phyloP scores from a whole-genome alignment of 2,888 invertebrate genomes.

The Pyrrhia umbra region DNA sequence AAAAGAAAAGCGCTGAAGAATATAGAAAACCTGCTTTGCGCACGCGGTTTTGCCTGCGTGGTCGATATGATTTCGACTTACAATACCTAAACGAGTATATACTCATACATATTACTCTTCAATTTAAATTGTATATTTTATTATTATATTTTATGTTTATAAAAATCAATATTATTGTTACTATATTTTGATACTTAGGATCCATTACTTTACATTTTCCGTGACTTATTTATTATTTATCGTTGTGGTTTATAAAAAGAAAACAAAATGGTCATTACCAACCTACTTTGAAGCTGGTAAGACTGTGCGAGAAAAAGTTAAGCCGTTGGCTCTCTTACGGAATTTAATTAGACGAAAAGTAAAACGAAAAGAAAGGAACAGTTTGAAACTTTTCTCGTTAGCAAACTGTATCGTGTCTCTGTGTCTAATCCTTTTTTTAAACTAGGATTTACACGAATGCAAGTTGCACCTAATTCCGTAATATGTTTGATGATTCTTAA shows the following conservation, averaged over 20 bases:
- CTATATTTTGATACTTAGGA: too few species aligned
- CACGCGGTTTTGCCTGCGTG: too few species aligned
- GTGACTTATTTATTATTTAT: background rate
- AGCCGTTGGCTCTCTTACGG: conserved; percentile 7
- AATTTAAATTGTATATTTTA: too few species aligned
- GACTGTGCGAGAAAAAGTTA: conserved; percentile 4
- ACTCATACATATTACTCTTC: too few species aligned
- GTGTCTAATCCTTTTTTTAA: conserved; percentile 11
- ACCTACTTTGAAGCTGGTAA: background rate
- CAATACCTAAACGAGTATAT: too few species aligned
- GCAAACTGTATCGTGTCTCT: conserved; percentile 17
- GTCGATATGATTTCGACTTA: too few species aligned
- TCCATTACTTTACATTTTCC: too few species aligned
- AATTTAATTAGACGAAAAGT: conserved; percentile 45
- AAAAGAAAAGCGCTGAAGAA: background rate
- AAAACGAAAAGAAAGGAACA: conserved; percentile 9
- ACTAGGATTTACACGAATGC: background rate
- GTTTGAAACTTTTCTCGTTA: conserved; percentile 46
- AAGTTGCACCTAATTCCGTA: background rate
- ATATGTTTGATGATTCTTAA: background rate
- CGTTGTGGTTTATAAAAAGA: background rate
- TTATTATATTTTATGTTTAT: too few species aligned
- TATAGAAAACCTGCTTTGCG: background rate
- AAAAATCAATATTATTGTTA: too few species aligned
- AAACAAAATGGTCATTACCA: background rate